Evolutionary conservation across 2,888 invertebrate genomes (phyloP).

Genomic region (Bunonema sp.): DNA sequence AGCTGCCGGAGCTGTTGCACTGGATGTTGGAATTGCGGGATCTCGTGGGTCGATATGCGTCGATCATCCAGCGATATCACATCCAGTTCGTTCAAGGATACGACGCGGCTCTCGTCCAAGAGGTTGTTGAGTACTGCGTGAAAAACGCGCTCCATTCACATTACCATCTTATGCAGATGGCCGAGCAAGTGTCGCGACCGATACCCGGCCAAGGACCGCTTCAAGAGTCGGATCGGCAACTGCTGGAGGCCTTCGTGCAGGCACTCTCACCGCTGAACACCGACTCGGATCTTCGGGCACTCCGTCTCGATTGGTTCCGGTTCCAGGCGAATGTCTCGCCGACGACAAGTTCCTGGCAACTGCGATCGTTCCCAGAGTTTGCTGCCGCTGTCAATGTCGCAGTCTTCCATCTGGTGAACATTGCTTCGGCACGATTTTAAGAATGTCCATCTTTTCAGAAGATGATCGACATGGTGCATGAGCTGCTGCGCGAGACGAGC

Average conservation of each 20-base stretch:
- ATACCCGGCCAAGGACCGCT: too few species aligned
- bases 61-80: slow-evolving; percentile 69
- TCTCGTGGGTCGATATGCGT: slow-evolving; percentile 72
- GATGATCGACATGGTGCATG: slow-evolving; percentile 92
- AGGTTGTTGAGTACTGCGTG: slow-evolving; percentile 11
- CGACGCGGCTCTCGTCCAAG: slow-evolving; percentile 27
- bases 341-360: slow-evolving; percentile 60
- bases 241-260: too few species aligned
- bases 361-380: slow-evolving; percentile 69
- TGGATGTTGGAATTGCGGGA: slow-evolving; percentile 88
- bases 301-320: slow-evolving; percentile 90
- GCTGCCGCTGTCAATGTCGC: slow-evolving; percentile 78
- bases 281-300: slow-evolving; percentile 67
- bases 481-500: slow-evolving; percentile 85
- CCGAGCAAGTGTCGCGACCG: too few species aligned
- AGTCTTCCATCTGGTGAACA: slow-evolving; percentile 90
- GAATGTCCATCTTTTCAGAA: too few species aligned
- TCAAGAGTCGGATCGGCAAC: too few species aligned
- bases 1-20: slow-evolving; percentile 85
- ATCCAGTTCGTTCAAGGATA: slow-evolving; percentile 18
- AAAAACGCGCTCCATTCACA: not conserved
- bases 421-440: too few species aligned
- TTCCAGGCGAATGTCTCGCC: slow-evolving; percentile 79
- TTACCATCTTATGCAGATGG: not conserved
- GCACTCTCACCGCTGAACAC: slow-evolving; percentile 8